Conservation (phyloP, 2,888 invertebrate genomes). For the Eugnorisma glareosa region DNA sequence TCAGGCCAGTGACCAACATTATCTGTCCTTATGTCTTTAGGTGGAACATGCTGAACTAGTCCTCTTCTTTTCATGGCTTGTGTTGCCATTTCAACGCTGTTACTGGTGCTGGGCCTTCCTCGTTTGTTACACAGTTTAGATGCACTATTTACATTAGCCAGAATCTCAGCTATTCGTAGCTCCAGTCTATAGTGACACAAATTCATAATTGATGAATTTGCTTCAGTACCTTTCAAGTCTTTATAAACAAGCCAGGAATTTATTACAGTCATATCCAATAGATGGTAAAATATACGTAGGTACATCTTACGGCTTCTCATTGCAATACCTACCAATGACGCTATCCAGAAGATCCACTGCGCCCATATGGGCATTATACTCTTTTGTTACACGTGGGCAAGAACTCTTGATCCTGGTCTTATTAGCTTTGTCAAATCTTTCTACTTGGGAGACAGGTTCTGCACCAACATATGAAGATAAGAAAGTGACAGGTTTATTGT, state of each 20-base stretch:
- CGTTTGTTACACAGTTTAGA: conserved; percentile 68
- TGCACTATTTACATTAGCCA: conserved; percentile 65
- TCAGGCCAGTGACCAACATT: conserved; percentile 71
- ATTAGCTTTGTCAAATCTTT: conserved; percentile 65
- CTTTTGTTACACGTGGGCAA: conserved; percentile 56
- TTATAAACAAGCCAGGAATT: too few relatives aligned
- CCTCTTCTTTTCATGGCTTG: conserved; percentile 70
- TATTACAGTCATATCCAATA: conserved; percentile 73
- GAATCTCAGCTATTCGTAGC: conserved; percentile 72
- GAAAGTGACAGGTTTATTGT: conserved; percentile 71
- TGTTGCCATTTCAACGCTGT: conserved; percentile 69
- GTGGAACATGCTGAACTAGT: conserved; percentile 69
- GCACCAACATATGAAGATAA: conserved; percentile 72
- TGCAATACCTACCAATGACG: conserved; percentile 65
- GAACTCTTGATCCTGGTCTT: conserved; percentile 62
- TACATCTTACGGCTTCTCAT: conserved; percentile 62
- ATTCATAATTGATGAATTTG: too few relatives aligned
- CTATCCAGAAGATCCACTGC: conserved; percentile 67
- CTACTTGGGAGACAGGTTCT: conserved; percentile 61
- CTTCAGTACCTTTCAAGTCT: too few relatives aligned
- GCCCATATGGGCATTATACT: conserved; percentile 76
- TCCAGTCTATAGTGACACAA: conserved; percentile 71
- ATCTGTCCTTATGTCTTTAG: conserved; percentile 70
- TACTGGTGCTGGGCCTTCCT: conserved; percentile 71
- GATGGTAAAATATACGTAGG: conserved; percentile 72